Evolutionary conservation across 2,113 vertebrate genomes (phyloP).

Genomic region (Grammomys surdaster): DNA sequence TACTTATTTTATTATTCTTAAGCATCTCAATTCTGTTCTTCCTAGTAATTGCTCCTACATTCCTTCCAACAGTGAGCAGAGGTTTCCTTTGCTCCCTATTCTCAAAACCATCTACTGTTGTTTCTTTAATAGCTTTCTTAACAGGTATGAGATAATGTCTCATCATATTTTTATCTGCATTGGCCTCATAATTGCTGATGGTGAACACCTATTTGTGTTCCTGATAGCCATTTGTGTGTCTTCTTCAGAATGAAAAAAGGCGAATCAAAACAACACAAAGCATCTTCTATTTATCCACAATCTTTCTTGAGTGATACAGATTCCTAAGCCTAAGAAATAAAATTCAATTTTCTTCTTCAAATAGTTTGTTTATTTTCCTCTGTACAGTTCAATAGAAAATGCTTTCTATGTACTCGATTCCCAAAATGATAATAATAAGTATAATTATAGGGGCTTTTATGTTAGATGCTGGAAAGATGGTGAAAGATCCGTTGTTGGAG

Average conservation of each 20-base stretch:
- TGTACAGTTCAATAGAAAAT: constrained; percentile 19
- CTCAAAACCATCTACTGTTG: neutral
- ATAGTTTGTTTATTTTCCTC: constrained; percentile 41
- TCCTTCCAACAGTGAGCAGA: neutral
- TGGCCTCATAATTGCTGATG: neutral
- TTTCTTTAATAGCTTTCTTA: neutral
- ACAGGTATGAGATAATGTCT: neutral
- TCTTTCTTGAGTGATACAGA: neutral
- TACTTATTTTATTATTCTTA: neutral
- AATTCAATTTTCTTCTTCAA: constrained; percentile 51
- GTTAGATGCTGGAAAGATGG: neutral
- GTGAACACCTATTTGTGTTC: neutral
- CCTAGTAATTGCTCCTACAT: neutral
- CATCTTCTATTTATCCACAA: neutral
- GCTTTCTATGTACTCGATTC: neutral
- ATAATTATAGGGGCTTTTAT: neutral
- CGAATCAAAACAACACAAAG: neutral
- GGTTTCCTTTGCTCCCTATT: neutral
- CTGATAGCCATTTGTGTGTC: neutral
- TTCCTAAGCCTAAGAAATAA: neutral
- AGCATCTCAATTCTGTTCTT: too few species aligned
- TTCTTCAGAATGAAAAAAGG: neutral
- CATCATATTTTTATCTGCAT: neutral
- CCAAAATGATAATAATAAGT: neutral
- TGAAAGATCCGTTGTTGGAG: neutral